A percentile compares a stretch with the other conserved stretches of the same genome.
Conservation (phyloP, 2,888 invertebrate genomes). For the Steromphala cineraria region DNA sequence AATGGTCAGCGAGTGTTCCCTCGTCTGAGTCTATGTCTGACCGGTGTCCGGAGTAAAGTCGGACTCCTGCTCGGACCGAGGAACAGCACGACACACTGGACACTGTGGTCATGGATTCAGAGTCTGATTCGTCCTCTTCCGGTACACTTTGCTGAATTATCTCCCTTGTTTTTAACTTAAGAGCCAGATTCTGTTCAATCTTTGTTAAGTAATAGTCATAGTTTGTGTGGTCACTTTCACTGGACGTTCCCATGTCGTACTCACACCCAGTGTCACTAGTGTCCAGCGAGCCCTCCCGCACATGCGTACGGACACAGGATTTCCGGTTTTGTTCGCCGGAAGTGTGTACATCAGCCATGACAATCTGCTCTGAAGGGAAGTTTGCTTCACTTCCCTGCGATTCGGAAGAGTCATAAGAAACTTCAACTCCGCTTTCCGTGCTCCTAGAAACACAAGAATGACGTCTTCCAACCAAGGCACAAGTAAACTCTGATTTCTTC, state of each 20-base stretch:
- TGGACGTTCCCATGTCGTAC: conserved; percentile 45
- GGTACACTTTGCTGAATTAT: conserved; percentile 3
- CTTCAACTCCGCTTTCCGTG: conserved; percentile 6
- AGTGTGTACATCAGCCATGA: not conserved
- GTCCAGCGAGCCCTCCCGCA: conserved; percentile 21
- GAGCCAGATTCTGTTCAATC: conserved; percentile 35
- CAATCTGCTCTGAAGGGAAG: not conserved
- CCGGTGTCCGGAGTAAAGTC: not conserved
- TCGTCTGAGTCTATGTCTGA: conserved; percentile 20
- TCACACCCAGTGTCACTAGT: conserved; percentile 47
- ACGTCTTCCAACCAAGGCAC: conserved; percentile 23
- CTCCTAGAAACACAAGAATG: not conserved
- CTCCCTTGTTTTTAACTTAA: conserved; percentile 31
- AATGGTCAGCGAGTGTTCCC: conserved; percentile 33
- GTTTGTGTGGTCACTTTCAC: conserved; percentile 40
- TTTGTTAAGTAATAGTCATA: conserved; percentile 43
- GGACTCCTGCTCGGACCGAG: not conserved
- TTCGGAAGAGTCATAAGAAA: conserved; percentile 3
- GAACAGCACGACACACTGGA: conserved; percentile 14
- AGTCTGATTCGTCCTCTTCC: not conserved
- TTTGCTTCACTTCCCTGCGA: not conserved
- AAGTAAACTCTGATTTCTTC: not conserved
- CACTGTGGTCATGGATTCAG: conserved; percentile 6
- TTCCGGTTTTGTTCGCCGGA: not conserved
- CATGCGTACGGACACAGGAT: not conserved